phyloP scores from a whole-genome alignment of 2,888 invertebrate genomes.

The Eupithecia subfuscata region DNA sequence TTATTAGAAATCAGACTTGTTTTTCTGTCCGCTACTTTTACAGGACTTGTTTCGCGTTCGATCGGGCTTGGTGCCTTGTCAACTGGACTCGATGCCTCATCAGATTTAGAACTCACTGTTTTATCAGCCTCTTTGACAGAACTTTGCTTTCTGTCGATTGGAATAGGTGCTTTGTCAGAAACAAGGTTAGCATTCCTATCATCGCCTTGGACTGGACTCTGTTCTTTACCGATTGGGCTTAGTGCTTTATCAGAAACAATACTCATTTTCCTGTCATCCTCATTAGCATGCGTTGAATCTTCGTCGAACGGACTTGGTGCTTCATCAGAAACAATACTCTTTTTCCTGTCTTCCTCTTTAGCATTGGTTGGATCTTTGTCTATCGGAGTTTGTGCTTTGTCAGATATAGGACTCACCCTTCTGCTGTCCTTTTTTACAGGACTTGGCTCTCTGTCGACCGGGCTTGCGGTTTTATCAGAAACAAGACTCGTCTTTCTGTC shows the following conservation, averaged over 20 bases:
- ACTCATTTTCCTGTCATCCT: slow-evolving; percentile 23
- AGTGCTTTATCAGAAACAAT: slow-evolving; percentile 8
- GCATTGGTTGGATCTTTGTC: slow-evolving; percentile 19
- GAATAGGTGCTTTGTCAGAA: neutral
- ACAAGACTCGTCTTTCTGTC: slow-evolving; percentile 7
- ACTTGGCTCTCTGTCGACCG: neutral
- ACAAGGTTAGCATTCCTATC: slow-evolving; percentile 12
- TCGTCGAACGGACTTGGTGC: neutral
- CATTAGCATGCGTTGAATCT: slow-evolving; percentile 15
- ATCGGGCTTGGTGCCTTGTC: slow-evolving; percentile 7
- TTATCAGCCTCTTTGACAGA: too few species aligned
- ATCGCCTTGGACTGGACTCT: slow-evolving; percentile 19
- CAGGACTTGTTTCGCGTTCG: slow-evolving; percentile 15
- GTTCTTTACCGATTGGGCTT: neutral
- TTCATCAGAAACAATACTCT: slow-evolving; percentile 14
- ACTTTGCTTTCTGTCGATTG: too few species aligned
- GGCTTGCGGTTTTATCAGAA: slow-evolving; percentile 33
- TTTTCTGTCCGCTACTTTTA: slow-evolving; percentile 14
- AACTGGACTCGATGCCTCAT: too few species aligned
- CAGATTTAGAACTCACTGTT: too few species aligned
- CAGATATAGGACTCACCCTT: slow-evolving; percentile 21
- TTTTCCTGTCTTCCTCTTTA: slow-evolving; percentile 17
- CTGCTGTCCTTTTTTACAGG: slow-evolving; percentile 18
- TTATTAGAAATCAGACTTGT: slow-evolving; percentile 15
- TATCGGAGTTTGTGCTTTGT: neutral